A percentile compares a stretch with the other conserved stretches of the same genome.
Conservation (phyloP, 2,797 vertebrate genomes). For the Enteromius anoplus region DNA sequence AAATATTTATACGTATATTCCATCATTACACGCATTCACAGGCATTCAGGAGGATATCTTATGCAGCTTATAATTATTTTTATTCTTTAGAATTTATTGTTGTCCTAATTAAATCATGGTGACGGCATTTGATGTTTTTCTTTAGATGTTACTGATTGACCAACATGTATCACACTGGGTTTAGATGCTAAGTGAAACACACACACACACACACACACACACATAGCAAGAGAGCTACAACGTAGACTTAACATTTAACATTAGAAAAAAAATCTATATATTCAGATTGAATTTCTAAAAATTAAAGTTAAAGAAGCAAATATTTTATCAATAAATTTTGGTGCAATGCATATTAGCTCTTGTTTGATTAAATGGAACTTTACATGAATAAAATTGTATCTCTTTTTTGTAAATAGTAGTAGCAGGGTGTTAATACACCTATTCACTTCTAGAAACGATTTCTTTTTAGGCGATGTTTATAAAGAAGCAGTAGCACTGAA, state of each 20-base stretch:
- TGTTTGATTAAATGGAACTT: not conserved
- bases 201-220: not conserved
- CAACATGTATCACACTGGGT: not conserved
- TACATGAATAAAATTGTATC: too few species aligned
- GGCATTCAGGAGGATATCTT: not conserved
- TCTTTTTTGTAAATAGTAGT: not conserved
- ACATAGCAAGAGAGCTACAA: not conserved
- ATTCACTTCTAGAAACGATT: not conserved
- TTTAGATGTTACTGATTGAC: not conserved
- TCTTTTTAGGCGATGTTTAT: not conserved
- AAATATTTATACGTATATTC: not conserved
- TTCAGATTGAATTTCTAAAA: not conserved
- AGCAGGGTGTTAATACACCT: not conserved
- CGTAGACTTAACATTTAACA: not conserved
- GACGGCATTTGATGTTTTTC: not conserved
- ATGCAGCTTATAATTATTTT: not conserved
- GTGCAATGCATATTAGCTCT: constrained; percentile 1
- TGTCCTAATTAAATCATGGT: not conserved
- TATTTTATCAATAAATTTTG: not conserved
- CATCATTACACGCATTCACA: not conserved
- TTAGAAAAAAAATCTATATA: not conserved
- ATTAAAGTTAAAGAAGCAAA: constrained; percentile 1
- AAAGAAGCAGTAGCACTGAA: not conserved
- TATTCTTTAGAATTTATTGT: not conserved
- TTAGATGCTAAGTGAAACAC: not conserved